Base-by-base conservation (phyloP, 2,888 invertebrate species). In the Rapana venosa region DNA sequence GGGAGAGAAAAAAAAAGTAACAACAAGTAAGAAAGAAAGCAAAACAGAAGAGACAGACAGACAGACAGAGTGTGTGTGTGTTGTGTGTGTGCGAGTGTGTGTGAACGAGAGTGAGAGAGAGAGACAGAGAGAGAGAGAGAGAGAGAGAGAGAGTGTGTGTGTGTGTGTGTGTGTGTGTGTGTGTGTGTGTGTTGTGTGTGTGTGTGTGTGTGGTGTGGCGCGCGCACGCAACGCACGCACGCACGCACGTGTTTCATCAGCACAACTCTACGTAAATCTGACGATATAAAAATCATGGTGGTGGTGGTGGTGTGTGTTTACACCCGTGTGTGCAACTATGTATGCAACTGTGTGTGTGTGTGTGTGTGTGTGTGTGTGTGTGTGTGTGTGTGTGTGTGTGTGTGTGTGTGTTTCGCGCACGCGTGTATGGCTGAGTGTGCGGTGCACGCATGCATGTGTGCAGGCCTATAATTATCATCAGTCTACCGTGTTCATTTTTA, bases 41-140 rank as follows among this genome's bases (percentile, higher is more conserved):
- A n/a, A n/a, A n/a, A n/a, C n/a, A n/a, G n/a, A n/a, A n/a, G n/a
- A n/a, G n/a, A n/a, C n/a, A n/a, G n/a, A n/a, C n/a, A n/a, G n/a
- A n/a, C n/a, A n/a, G n/a, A n/a, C n/a, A n/a, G n/a, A n/a, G 70
- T 70, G 70, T 70, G 70, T 70, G 70, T 70, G 70, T n/a, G 70
- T n/a, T 70, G 70, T 70, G 70, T 70, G 70, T 70, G 26, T 26
- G 70, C 26, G 70, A 4, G n/a, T 70, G 70, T 61, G 70, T 74
- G 70, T 74, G n/a, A 26, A 1, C 0, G 70, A 11, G 70, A 1
- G n/a, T 0, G 70, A 1, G 70, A 1, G 70, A 0, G 70, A 0
- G 61, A 8, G 20, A 26, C 0, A 5, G 70, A 11, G 70, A 1
- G n/a, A 1, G 70, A 26, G n/a, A 5, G 70, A 11, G 70, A 1